phyloP scores from a whole-genome alignment of 2,888 invertebrate genomes.

The Agelastica alni region DNA sequence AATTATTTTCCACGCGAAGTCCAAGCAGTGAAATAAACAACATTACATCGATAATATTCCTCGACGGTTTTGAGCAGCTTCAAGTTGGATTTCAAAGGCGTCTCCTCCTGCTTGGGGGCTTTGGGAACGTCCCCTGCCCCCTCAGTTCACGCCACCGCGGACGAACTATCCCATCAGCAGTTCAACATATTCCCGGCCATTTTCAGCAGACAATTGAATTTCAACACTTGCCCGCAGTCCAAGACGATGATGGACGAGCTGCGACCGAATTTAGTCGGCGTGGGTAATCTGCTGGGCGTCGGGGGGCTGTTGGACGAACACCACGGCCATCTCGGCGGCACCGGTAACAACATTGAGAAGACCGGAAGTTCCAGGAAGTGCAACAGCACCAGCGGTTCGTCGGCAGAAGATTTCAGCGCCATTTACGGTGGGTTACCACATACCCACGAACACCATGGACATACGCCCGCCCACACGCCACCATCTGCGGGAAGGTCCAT shows the following conservation, averaged over 20 bases:
- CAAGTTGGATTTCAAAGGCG: constrained; percentile 86
- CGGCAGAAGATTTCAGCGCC: constrained; percentile 87
- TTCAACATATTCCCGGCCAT: constrained; percentile 92
- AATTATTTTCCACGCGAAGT: too few relatives aligned
- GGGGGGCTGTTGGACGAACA: constrained; percentile 81
- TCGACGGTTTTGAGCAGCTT: constrained; percentile 55
- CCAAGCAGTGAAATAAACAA: too few relatives aligned
- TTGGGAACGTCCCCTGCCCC: constrained; percentile 64
- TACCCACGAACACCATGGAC: constrained; percentile 59
- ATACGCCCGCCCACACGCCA: constrained; percentile 73
- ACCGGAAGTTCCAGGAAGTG: constrained; percentile 68
- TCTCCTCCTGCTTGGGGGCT: constrained; percentile 68
- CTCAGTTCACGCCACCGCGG: constrained; percentile 50
- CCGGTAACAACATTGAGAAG: constrained; percentile 49
- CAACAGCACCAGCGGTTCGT: constrained; percentile 73
- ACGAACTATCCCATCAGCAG: constrained; percentile 72
- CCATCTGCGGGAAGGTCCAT: constrained; percentile 58
- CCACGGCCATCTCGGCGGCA: constrained; percentile 61
- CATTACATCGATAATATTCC: too few relatives aligned
- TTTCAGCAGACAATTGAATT: constrained; percentile 86
- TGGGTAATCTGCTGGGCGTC: constrained; percentile 77
- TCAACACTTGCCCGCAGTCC: constrained; percentile 71
- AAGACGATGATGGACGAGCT: constrained; percentile 82
- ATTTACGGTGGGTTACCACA: constrained; percentile 70
- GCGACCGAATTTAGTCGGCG: constrained; percentile 79